Evolutionary conservation across 2,113 vertebrate species (phyloP), one percentile per base, ranked within the genome.

Genomic region (Gymnarchus niloticus): DNA sequence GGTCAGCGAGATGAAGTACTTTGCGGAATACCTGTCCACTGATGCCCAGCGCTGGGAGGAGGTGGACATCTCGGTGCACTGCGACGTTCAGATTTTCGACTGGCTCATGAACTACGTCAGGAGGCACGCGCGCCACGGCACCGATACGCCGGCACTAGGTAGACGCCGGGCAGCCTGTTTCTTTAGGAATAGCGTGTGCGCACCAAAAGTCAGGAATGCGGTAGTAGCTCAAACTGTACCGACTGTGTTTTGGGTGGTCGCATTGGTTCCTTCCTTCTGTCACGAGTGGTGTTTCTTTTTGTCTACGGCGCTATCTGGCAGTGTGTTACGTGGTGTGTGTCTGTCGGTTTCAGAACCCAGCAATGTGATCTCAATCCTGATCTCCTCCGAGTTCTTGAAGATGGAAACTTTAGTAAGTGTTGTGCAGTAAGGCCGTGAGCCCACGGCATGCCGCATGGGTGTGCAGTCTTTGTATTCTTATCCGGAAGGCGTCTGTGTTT

Each of bases 381-480:
- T 99, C 95, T 99, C 98, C 92, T 99, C 98, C 82, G 97, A 99
- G 89, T 99, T 99, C 95, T 94, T 99, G 95, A 99, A 98, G 96
- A 99, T 99, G 98, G 98, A 99, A 93, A 96, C 96, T 87, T 96
- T 99, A 94, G 98, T 99, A 96, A 99, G 98, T 98, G 95, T 91
- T 91, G 90, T 92, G 90, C 14, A 84, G 87, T 87, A 37, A 88
- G 87, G 85, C 82, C 14, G 81, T 51, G 54, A 52, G 56, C 81
- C 12, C 33, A 83, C 6, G 46, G 88, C 88, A 87, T 83, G 87
- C 46, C 84, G 86, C 88, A 88, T 87, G 87, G 48, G 14, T 80
- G 84, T 77, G 28, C 17, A 19, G 76, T 73, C 57, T n/a, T 5
- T 54, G 51, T 76, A 65, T 8, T 41, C 9, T 46, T 54, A 9